phyloP scores from a whole-genome alignment of 2,888 invertebrate species.

The Malthinus flaveolus region DNA sequence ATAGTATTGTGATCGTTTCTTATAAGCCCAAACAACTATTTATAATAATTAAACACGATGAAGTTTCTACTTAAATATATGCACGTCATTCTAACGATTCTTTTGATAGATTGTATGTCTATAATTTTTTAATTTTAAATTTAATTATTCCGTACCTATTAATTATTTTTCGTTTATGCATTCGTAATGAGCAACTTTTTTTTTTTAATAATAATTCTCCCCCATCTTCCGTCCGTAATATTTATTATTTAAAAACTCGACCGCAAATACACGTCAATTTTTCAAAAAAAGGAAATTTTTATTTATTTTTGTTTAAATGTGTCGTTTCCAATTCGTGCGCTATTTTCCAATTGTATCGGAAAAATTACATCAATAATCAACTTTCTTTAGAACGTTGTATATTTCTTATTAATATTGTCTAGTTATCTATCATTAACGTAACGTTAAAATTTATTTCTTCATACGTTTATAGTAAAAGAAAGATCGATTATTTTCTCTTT shows the following conservation, averaged over 20 bases:
- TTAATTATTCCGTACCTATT: constrained; percentile 9
- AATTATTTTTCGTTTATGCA: constrained; percentile 6
- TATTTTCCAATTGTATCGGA: background rate
- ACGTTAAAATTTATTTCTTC: constrained; percentile 5
- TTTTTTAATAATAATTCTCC: no score
- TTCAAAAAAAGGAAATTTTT: no score
- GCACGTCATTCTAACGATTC: constrained; percentile 13
- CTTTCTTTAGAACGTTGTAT: background rate
- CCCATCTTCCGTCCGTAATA: no score
- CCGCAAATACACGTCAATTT: no score
- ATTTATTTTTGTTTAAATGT: no score
- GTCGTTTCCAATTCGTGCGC: no score
- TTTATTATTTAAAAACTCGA: no score
- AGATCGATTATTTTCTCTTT: constrained; percentile 27
- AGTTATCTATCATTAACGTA: constrained; percentile 11
- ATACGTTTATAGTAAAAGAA: constrained; percentile 13
- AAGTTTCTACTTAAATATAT: constrained; percentile 6
- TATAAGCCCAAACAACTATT: constrained; percentile 10
- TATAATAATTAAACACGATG: constrained; percentile 17
- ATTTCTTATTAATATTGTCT: background rate
- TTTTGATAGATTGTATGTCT: constrained; percentile 10
- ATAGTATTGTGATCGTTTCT: constrained; percentile 15
- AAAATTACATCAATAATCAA: background rate
- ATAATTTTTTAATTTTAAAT: constrained; percentile 12
- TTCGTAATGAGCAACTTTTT: background rate